Evolutionary conservation across 1,140 invertebrate genomes (phyloP), one percentile per base, ranked within the genome.

Genomic region (Bicyclus anynana): DNA sequence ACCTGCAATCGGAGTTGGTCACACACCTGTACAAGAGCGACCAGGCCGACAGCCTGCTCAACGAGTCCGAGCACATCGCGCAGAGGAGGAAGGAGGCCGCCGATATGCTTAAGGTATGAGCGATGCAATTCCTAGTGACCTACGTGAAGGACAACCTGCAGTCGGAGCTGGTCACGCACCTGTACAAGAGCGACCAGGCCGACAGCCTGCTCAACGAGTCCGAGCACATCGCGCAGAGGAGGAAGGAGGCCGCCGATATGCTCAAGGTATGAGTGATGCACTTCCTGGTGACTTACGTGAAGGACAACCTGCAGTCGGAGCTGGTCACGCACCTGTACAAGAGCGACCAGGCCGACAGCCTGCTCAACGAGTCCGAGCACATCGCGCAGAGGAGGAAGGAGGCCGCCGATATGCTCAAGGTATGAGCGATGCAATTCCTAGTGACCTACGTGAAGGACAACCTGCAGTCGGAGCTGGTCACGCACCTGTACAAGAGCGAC

Each of bases 91-190:
- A 95, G 89, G 98, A 99, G 89, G 97, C 98, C 7, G 94, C 93
- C 2, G 98, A 99, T 80, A 99, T 99, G 98, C 91, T 99, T 7
- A 97, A 99, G 93, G 98, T 98, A 85, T 68, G n/a, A n/a, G 95
- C 99, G 63, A 99, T 99, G 99, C 97, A 99, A 91, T 99, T 99
- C 89, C 91, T 99, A 72, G 99, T 99, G 48, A 99, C 99, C 90
- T 96, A 93, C 86, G 97, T 99, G 33, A 97, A 98, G 84, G 97
- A 99, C 87, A 99, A 99, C 89, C 90, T 99, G 65, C 98, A 99
- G 88, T 98, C 97, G 56, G 98, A 99, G 88, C 90, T 99, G 29
- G 98, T 99, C 0, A 98, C 97, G 38, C 97, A 99, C 90, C 91
- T 99, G 35, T 99, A 99, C 77, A 99, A 99, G 90, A 95, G 96